phyloP scores from a whole-genome alignment of 2,888 invertebrate species.

The Pachymerium ferrugineum region DNA sequence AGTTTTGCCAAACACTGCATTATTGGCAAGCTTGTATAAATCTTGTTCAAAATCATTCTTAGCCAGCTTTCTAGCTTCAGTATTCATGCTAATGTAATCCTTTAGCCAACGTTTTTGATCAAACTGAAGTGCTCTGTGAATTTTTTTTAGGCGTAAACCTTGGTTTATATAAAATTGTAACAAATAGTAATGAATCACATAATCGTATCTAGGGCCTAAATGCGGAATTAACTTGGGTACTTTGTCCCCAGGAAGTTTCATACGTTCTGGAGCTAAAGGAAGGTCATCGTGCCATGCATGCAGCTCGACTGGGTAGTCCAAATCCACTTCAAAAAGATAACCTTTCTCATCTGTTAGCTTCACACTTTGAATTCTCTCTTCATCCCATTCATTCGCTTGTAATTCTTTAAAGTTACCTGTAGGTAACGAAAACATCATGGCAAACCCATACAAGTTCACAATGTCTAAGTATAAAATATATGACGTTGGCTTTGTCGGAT shows the following conservation, averaged over 20 bases:
- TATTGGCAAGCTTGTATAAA: constrained; percentile 46
- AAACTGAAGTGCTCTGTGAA: constrained; percentile 38
- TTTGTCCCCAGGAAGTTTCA: constrained; percentile 21
- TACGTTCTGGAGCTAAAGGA: constrained; percentile 35
- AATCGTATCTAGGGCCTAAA: constrained; percentile 37
- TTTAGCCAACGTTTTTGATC: constrained; percentile 31
- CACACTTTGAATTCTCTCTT: neutral
- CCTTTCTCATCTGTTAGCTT: neutral
- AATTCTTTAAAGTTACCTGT: constrained; percentile 32
- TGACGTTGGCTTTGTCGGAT: neutral
- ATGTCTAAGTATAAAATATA: constrained; percentile 36
- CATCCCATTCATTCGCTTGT: constrained; percentile 32
- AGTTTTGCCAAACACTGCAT: constrained; percentile 44
- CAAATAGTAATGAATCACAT: constrained; percentile 39
- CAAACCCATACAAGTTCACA: constrained; percentile 38
- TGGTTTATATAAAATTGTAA: constrained; percentile 38
- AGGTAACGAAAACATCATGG: constrained; percentile 35
- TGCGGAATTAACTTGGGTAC: constrained; percentile 32
- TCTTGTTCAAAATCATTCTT: constrained; percentile 44
- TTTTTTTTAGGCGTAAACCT: constrained; percentile 39
- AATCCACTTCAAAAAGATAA: constrained; percentile 35
- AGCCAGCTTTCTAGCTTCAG: constrained; percentile 38
- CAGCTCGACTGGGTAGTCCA: constrained; percentile 32
- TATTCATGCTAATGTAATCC: constrained; percentile 38
- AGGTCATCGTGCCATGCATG: constrained; percentile 35